Base-by-base conservation (phyloP, 2,888 invertebrate species). In the Agrilus cyanescens region DNA sequence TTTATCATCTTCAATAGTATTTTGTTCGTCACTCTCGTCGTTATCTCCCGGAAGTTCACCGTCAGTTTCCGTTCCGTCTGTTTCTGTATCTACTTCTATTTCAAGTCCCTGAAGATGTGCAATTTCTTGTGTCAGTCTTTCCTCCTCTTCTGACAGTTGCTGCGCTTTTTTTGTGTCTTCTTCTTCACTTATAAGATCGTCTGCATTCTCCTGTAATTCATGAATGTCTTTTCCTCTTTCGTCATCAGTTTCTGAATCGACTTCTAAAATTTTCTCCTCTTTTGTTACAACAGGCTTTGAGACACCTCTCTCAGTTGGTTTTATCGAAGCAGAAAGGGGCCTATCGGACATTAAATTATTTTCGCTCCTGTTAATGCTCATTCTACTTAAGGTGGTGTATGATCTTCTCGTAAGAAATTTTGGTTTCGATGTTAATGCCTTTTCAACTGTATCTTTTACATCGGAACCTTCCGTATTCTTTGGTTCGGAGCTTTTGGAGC, bases 1-100 rank as follows among this genome's bases (percentile, higher is more conserved):
- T 18, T 65, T 62, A 37, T 57, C 58, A 42, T 58, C 58, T 14
- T 44, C 29, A 12, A 30, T 30, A 31, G 46, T 47, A 39, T 55
- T 49, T 33, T 52, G 48, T 32, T 47, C 50, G 14, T 38, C 50
- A 32, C 59, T 60, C 37, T 61, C 61, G 34, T 65, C 65, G 38
- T 57, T 58, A 47, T 66, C 66, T 3, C 61, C 59, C 47, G 63
- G 72, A 46, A 79, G 70, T 56, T 82, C 82, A 0, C 80, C 80
- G 49, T 82, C 81, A 0, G 81, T 82, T 70, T 79, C 78, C 6
- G 82, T 82, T 53, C 85, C 86, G 61, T 86, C 86, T 0, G 85
- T 86, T 63, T 86, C 86, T 0, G 85, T 85, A 50, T 86, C 86
- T 35, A 85, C 70, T 55, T 83, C 83, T 34, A 82, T 75, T 53